Base-by-base conservation (phyloP, 2,888 invertebrate genomes). In the Philaethria dido region DNA sequence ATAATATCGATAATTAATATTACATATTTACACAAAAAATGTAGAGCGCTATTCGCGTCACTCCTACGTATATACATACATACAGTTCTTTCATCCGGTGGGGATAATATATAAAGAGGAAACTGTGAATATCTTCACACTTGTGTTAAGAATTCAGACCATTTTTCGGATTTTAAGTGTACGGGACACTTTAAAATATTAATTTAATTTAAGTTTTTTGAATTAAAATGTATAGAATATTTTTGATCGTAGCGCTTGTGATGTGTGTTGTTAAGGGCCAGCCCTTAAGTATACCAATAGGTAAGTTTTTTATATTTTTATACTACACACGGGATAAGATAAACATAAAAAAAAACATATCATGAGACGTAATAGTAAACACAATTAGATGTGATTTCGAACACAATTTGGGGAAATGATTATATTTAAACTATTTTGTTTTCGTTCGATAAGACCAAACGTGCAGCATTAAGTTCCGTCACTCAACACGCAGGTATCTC, bases 1-100 rank as follows among this genome's bases (percentile, higher is more conserved):
- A 20, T 47, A 60, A 47, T 60, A 18, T 47, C 33, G 18, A 64
- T 73, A 70, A 75, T 74, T 68, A 76, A 70, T 62, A 65, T 62
- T 44, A 70, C 68, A 75, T 78, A 81, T 83, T 80, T 83, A 77
- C 75, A 11, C 72, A 74, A 62, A 44, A 65, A 78, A 83, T 79
- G 22, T 62, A 66, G 69, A 42, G 61, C 73, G 77, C 70, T 72
- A 80, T 70, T 45, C 65, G 73, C 70, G 67, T 63, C 61, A 64
- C 18, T n/a, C 14, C 39, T 39, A 54, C 69, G 66, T 69, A 44
- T 59, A 50, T 66, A 18, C 29, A 36, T 18, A n/a, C n/a, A 33
- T 29, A 16, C n/a, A n/a, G n/a, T 39, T 22, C 39, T 14, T 67
- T 44, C 18, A 18, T 14, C 14, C 36, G 57, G 62, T 72, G 69